Evolutionary conservation across 2,113 vertebrate species (phyloP).

Genomic region (Verasper variegatus): DNA sequence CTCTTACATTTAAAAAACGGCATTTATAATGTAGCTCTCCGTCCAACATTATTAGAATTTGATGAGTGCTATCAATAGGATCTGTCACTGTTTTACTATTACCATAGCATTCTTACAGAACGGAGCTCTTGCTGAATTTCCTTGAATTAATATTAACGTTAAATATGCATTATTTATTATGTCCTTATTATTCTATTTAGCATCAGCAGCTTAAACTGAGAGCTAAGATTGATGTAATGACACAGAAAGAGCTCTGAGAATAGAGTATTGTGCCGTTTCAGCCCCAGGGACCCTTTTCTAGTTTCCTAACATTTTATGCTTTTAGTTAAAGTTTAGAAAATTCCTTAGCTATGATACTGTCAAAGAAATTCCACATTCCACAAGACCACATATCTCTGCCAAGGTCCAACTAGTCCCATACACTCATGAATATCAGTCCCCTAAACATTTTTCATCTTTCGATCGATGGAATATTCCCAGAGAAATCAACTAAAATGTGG

Average conservation of each 20-base stretch:
- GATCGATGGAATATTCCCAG: no score
- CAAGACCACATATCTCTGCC: not conserved
- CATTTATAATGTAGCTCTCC: constrained; percentile 44
- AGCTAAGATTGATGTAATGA: constrained; percentile 16
- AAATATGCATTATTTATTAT: constrained; percentile 57
- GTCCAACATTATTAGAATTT: constrained; percentile 46
- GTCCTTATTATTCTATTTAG: constrained; percentile 48
- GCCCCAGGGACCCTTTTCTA: not conserved
- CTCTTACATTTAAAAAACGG: constrained; percentile 11
- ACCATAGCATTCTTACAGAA: constrained; percentile 11
- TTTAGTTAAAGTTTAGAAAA: not conserved
- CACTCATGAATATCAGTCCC: no score
- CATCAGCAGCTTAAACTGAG: constrained; percentile 32
- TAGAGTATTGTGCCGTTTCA: constrained; percentile 2
- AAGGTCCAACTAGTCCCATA: not conserved
- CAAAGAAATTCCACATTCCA: not conserved
- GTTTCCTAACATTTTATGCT: constrained; percentile 13
- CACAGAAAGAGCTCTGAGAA: constrained; percentile 10
- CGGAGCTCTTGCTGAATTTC: constrained; percentile 14
- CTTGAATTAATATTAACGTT: constrained; percentile 57
- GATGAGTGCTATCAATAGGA: constrained; percentile 52
- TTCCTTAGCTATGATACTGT: not conserved
- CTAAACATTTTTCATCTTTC: no score
- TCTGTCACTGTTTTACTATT: constrained; percentile 35
- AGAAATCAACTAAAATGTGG: no score